A percentile compares a stretch with the other conserved stretches of the same genome.
Evolutionary conservation across 2,113 vertebrate genomes (phyloP).

Genomic region (Ammodramus savannarum): DNA sequence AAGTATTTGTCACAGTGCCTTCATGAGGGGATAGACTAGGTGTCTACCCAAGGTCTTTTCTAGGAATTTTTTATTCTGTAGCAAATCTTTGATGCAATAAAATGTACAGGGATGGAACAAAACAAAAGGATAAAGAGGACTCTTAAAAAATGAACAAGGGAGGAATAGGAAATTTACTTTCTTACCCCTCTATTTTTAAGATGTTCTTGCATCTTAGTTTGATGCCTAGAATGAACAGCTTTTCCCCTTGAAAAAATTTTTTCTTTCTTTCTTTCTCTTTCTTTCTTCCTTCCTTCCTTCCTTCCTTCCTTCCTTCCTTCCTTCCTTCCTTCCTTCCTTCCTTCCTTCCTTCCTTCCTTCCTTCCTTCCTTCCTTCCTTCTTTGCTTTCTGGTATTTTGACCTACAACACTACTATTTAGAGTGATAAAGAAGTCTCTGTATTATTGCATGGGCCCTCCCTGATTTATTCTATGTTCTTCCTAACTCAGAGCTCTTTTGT

Average conservation of each 20-base stretch:
- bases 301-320: accelerated
- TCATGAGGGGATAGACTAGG: accelerated
- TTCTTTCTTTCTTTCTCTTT: accelerated
- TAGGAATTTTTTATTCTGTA: background rate
- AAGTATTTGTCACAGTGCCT: background rate
- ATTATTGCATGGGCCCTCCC: background rate
- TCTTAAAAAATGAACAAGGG: background rate
- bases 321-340: no score
- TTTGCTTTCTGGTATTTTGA: no score
- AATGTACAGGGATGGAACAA: background rate
- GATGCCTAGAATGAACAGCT: background rate
- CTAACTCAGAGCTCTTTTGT: background rate
- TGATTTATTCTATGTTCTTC: background rate
- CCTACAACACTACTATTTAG: background rate
- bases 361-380: no score
- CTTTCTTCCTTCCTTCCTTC: accelerated
- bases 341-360: no score
- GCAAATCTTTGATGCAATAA: background rate
- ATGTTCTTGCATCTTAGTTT: background rate
- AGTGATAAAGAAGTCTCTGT: background rate
- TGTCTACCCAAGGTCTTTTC: background rate
- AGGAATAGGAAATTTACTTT: background rate
- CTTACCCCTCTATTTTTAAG: background rate
- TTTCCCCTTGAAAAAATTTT: background rate
- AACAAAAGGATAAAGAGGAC: background rate